Base-by-base conservation (phyloP, 2,113 vertebrate species). In the Dermatemys mawii region DNA sequence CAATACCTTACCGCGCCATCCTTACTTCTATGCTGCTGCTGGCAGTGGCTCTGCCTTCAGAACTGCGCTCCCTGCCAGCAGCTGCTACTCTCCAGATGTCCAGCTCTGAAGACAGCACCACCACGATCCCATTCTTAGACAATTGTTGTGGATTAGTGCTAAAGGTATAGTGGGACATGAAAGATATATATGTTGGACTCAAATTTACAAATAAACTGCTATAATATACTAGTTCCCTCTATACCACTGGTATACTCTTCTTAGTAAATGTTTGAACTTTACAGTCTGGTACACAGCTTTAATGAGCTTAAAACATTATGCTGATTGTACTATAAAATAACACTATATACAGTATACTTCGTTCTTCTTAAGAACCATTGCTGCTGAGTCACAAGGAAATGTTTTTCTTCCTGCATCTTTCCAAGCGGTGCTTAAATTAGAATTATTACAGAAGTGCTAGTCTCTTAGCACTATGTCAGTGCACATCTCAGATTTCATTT, bases 261-360 rank as follows among this genome's bases (percentile, higher is more conserved):
- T 90, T 63, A 73, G 73, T 44, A 63, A 51, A 75, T 11, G 57
- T 24, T 63, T 51, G n/a, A n/a, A n/a, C n/a, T n/a, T n/a, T n/a
- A n/a, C n/a, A n/a, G n/a, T n/a, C n/a, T n/a, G n/a, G n/a, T n/a
- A n/a, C n/a, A n/a, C n/a, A n/a, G n/a, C n/a, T n/a, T n/a, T n/a
- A 78, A 67, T 0, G 19, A 79, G 49, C 21, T 57, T 12, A 24
- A 54, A 67, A 60, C 78, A 50, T 85, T 63, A 78, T 48, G 38
- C 54, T 48, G 84, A 4, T 78, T n/a, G 29, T 21, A 16, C 22
- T 60, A 75, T 55, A 70, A 80, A 32, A 5, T 13, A 44, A 32
- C 63, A 24, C 76, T 0, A 0, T 54, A 46, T 35, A 50, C 85
- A 26, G 1, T 83, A 16, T 1, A 3, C 2, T 0, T 14, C 1